Conservation (phyloP, 2,113 vertebrate genomes). For the Emydocephalus ijimae region DNA sequence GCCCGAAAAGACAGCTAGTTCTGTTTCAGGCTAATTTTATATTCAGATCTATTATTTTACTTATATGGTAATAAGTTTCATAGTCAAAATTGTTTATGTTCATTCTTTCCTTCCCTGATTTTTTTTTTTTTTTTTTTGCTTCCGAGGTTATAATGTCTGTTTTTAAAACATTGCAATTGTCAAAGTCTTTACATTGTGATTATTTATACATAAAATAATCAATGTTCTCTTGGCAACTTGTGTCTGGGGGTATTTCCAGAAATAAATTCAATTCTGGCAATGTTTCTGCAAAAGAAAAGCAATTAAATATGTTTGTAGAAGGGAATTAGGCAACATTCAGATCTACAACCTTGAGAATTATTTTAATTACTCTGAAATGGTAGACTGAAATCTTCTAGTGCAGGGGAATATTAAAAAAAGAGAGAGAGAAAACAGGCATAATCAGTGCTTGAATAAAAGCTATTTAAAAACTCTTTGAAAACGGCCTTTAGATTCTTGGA, state of each 20-base stretch:
- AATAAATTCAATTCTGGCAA: neutral
- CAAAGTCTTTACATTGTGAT: neutral
- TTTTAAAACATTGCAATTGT: neutral
- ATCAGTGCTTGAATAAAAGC: neutral
- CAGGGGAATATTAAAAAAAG: neutral
- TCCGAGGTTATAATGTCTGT: neutral
- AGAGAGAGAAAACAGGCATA: neutral
- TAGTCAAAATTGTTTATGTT: slow-evolving; percentile 7
- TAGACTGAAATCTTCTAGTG: neutral
- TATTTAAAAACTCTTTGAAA: neutral
- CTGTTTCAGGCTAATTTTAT: neutral
- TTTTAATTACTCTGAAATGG: slow-evolving; percentile 4
- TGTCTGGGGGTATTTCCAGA: neutral
- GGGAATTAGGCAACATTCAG: neutral
- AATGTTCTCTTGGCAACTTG: neutral
- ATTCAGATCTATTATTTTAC: neutral
- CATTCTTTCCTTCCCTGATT: neutral
- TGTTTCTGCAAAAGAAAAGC: neutral
- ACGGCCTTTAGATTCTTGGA: neutral
- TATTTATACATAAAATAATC: slow-evolving; percentile 12
- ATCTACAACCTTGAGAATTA: neutral
- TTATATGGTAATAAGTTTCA: neutral
- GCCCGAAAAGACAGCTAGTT: neutral
- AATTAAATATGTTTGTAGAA: neutral
- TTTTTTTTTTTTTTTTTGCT: neutral